Conservation (phyloP, 2,888 invertebrate species). For the Drosophila maculinotata region DNA sequence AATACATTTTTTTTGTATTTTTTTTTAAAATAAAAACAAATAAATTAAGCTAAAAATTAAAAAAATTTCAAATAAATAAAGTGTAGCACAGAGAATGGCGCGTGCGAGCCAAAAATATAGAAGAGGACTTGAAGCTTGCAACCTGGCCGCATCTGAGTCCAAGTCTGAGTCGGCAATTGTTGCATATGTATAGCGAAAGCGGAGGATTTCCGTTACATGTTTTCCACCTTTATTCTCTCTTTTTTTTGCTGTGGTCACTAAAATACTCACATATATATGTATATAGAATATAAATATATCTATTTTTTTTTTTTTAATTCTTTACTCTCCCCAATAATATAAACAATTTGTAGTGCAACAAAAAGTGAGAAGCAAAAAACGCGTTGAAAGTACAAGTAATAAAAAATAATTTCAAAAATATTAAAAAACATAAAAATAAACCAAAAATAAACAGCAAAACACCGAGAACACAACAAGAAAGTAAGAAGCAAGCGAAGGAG, state of each 20-base stretch:
- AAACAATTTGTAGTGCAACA: constrained; percentile 52
- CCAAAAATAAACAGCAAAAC: constrained; percentile 31
- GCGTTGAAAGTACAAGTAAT: constrained; percentile 62
- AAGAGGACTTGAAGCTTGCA: constrained; percentile 21
- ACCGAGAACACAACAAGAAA: constrained; percentile 41
- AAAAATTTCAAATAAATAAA: constrained; percentile 22
- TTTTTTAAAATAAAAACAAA: constrained; percentile 24
- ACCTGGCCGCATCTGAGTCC: constrained; percentile 23
- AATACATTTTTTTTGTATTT: constrained; percentile 17
- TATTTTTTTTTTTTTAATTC: constrained; percentile 5
- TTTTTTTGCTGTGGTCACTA: constrained; percentile 43
- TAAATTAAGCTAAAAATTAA: constrained; percentile 20
- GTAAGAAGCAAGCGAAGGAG: constrained; percentile 27
- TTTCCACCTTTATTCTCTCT: constrained; percentile 14
- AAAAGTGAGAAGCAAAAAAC: constrained; percentile 62
- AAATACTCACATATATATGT: constrained; percentile 3
- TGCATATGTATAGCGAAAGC: constrained; percentile 56
- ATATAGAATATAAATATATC: constrained; percentile 10
- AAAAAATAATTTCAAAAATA: constrained; percentile 36
- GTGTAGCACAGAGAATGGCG: constrained; percentile 34
- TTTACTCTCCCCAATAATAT: constrained; percentile 1
- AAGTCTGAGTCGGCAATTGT: constrained; percentile 66
- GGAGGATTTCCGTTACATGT: constrained; percentile 23
- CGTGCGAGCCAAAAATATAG: too few species aligned
- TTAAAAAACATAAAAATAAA: constrained; percentile 15